phyloP scores from a whole-genome alignment of 2,888 invertebrate species.

The Enoplolaimus lenunculus region DNA sequence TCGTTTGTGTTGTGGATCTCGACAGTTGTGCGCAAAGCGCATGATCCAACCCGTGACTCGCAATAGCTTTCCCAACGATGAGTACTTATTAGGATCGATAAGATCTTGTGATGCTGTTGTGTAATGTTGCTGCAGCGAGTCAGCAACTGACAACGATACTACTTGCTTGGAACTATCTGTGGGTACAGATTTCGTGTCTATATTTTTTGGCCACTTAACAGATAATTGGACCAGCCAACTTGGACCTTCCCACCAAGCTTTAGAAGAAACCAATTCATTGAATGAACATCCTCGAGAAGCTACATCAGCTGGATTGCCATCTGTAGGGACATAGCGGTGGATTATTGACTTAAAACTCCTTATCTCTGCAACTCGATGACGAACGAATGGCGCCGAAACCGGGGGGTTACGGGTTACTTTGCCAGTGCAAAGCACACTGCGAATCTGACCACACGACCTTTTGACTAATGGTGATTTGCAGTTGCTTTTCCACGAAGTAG shows the following conservation, averaged over 20 bases:
- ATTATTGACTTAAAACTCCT: not conserved
- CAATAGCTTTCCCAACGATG: not conserved
- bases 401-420: not conserved
- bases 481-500: slow-evolving; percentile 3
- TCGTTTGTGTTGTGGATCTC: not conserved
- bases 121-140: not conserved
- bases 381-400: not conserved
- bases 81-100: not conserved
- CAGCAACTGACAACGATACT: not conserved
- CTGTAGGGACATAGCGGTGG: not conserved
- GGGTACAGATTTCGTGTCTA: not conserved
- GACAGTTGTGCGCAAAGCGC: not conserved
- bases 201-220: not conserved
- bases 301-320: not conserved
- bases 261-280: not conserved
- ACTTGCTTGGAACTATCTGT: not conserved
- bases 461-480: not conserved
- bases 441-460: not conserved
- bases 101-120: not conserved
- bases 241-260: slow-evolving; percentile 9
- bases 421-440: not conserved
- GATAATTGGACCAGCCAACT: not conserved
- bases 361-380: not conserved
- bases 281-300: slow-evolving; percentile 1
- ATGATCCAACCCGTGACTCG: not conserved